Base-by-base conservation (phyloP, 2,888 invertebrate species). In the Macaria liturata region DNA sequence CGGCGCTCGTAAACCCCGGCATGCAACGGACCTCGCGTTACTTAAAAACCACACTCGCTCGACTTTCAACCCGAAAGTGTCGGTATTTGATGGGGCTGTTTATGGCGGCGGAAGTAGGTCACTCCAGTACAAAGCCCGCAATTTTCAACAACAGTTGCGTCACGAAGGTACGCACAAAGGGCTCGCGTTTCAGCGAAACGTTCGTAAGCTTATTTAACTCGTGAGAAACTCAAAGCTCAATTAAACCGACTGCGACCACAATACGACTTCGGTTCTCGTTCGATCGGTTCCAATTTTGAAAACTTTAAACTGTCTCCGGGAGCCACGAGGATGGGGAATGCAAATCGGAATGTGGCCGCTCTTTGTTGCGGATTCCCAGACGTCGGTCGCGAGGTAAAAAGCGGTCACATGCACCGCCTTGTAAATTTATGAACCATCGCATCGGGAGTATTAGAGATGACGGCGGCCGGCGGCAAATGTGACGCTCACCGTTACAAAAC, bases 281-380 rank as follows among this genome's bases (percentile, higher is more conserved):
- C 72, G 80, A 83, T 80, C 76, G 72, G 69, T 75, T 76, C 78
- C 65, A 73, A 42, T 78, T 80, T 81, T 77, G 59, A 75, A 79
- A 83, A 80, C 79, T 72, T 75, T 71, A 80, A 81, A 80, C 80
- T 73, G 80, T 76, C 74, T 75, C 75, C 75, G 76, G 42, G 76
- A 74, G 81, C 76, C 81, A 77, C 80, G 78, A 81, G 81, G 83
- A 78, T 80, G 74, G 70, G 86, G 90, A 89, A 91, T 89, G 88
- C 88, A 86, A 87, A 87, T 81, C 84, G 88, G 89, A 88, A 89
- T 90, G 83, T 83, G 78, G 83, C 74, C 73, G 79, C 75, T 83
- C 91, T 89, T 89, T 87, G 90, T 86, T 83, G 81, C 81, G 78
- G 91, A 91, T 91, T 91, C 91, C 86, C 91, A 91, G 91, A 91